Base-by-base conservation (phyloP, 2,888 invertebrate species). In the Oasisia sp. region DNA sequence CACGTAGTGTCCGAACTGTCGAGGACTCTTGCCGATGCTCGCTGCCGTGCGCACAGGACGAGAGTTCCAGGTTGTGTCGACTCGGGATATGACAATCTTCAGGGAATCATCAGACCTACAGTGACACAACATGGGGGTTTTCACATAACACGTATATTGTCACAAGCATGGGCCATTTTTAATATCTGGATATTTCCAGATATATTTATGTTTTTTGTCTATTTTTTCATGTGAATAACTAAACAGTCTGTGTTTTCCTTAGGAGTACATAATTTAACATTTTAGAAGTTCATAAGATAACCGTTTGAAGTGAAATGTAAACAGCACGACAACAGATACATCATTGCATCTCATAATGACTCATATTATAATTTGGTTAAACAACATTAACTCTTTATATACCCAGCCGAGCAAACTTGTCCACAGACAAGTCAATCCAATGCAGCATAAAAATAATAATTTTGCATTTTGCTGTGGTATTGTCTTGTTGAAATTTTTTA, bases 41-140 rank as follows among this genome's bases (percentile, higher is more conserved):
- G 74, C 74, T 19, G 74, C 74, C 27, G 74, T 74, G 7, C 74
- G 74, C n/a, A 74, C 74, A 1, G 74, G 74, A 74, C 74, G 74
- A n/a, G 74, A 74, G 74, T 74, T 74, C 74, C 74, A 74, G 27
- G 74, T 74, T 19, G 74, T 74, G 74, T 74, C 74, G 74, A 74
- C 74, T 7, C 74, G 74, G 19, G 74, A 74, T 74, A 74, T 74
- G 19, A 74, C 74, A 7, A 74, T 74, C 74, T 74, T 74, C 19
- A 74, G 74, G 74, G 74, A 74, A 74, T 74, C 74, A 74, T 19
- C 8, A 38, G 91, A 50, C 58, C 91, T 91, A 90, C 14, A n/a
- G 32, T 74, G 19, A 58, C 91, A 91, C 89, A 19, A 27, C 19
- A 27, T 27, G 27, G 19, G 3, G 19, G 74, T 14, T 74, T 14